Base-by-base conservation (phyloP, 1,140 invertebrate genomes). In the Ceratina calcarata region DNA sequence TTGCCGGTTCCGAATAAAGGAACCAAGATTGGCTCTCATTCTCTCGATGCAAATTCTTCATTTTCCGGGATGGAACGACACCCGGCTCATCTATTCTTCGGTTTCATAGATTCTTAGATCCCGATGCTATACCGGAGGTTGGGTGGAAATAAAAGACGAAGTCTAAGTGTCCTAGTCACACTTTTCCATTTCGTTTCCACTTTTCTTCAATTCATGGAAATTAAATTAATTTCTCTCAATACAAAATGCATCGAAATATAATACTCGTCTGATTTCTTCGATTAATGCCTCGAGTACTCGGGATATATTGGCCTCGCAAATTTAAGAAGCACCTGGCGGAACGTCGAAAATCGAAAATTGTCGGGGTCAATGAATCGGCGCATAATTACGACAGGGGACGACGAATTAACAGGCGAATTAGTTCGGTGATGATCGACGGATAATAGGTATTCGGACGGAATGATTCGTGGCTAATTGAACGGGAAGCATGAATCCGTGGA, bases 321-420 rank as follows among this genome's bases (percentile, higher is more conserved):
- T 60, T 60, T 24, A 24, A 27, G 3, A 4, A 61, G 16, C 16
- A 51, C 1, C 2, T 10, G 27, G 27, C 27, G 27, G 27, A 32
- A 32, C 27, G 12, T 32, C 27, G 27, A 32, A 57, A 70, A 16
- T 45, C 3, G 55, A 58, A 45, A 71, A 71, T 60, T 8, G 8
- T 13, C 15, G 12, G 0, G 32, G 1, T 32, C 10, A 18, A 12
- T 27, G 55, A 78, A 81, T 78, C 75, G 68, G 15, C 62, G 37
- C 62, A 68, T 78, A 81, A 81, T 81, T 81, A 32, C 45, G 51
- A n/a, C 8, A 70, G 18, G 61, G 66, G 37, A 7, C 3, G 66
- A 72, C 53, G 80, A 81, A 71, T 81, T 81, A 81, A 78, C 37
- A 53, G 61, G 24, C 45, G 75, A 78, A 81, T 81, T 81, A 81